These are phyloP conservation scores for Tromatobia lineatoria DNA, from an alignment of 2,888 invertebrate genomes.

Conservation along the genomic window DNA sequence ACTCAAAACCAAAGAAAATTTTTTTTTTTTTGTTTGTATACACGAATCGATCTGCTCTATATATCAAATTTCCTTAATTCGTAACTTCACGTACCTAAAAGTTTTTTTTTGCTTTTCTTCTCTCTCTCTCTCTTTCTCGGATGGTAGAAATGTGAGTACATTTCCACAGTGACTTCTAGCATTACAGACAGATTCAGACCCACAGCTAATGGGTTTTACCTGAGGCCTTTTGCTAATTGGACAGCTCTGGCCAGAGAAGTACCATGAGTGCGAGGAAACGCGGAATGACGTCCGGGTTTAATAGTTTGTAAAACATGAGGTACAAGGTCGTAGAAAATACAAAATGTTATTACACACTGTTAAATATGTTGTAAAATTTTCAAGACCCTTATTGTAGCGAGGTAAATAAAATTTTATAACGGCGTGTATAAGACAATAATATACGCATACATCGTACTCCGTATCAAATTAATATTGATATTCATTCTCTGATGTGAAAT, in stretches of 20 bases:
- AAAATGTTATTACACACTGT: not conserved
- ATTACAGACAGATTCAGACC: constrained; percentile 31
- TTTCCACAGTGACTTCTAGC: constrained; percentile 7
- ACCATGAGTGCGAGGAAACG: constrained; percentile 12
- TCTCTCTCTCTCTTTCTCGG: constrained; percentile 15
- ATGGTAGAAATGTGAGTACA: constrained; percentile 14
- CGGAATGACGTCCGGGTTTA: constrained; percentile 48
- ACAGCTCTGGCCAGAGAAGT: constrained; percentile 22
- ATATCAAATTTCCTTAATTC: no score
- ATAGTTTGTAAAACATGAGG: constrained; percentile 15
- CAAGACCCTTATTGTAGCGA: no score
- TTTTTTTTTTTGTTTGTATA: no score
- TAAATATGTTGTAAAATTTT: no score
- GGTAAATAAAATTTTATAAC: no score
- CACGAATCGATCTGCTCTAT: no score
- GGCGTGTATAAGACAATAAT: no score
- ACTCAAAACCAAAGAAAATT: no score
- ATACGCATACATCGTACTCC: no score
- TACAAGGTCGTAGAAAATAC: not conserved
- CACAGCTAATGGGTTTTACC: constrained; percentile 35
- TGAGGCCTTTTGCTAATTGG: constrained; percentile 65
- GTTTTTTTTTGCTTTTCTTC: not conserved
- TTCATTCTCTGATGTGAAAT: no score
- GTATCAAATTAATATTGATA: no score
- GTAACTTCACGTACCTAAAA: no score